These are phyloP conservation scores for Synanthedon formicaeformis DNA, from an alignment of 2,888 invertebrate species.

Conservation along the genomic window DNA sequence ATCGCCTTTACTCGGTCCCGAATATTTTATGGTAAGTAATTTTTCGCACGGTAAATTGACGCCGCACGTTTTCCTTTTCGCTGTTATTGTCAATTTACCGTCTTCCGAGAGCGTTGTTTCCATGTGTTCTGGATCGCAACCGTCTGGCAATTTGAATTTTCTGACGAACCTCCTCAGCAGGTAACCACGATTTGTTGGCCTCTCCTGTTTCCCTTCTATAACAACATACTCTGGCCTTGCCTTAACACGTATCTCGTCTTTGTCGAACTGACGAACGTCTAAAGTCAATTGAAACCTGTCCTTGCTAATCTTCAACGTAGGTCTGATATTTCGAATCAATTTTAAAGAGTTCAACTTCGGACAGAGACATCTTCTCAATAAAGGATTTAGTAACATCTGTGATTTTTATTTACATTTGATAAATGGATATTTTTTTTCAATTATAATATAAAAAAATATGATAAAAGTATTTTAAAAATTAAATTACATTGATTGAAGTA, in stretches of 20 bases:
- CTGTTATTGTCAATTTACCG: conserved; percentile 42
- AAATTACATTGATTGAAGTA: no score
- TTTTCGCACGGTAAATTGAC: conserved; percentile 27
- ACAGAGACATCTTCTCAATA: conserved; percentile 11
- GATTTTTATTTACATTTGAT: no score
- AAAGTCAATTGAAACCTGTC: conserved; percentile 43
- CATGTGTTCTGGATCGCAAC: conserved; percentile 33
- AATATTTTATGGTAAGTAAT: conserved; percentile 20
- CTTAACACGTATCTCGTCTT: conserved; percentile 46
- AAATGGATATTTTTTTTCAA: no score
- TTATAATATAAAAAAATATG: no score
- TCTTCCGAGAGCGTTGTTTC: conserved; percentile 30
- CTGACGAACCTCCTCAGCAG: conserved; percentile 36
- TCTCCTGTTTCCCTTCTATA: conserved; percentile 54
- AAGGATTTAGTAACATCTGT: conserved; percentile 17
- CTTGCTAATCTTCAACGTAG: conserved; percentile 34
- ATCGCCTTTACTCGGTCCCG: conserved; percentile 4
- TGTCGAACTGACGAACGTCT: conserved; percentile 36
- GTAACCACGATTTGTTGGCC: conserved; percentile 29
- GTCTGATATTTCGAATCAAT: conserved; percentile 25
- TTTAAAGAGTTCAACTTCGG: conserved; percentile 17
- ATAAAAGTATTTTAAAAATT: no score
- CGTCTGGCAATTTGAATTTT: conserved; percentile 46
- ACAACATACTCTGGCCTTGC: conserved; percentile 41
- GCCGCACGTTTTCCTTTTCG: conserved; percentile 25